A percentile compares a stretch with the other conserved stretches of the same genome.
phyloP scores from a whole-genome alignment of 2,888 invertebrate species.

The Aphidoletes aphidimyza region DNA sequence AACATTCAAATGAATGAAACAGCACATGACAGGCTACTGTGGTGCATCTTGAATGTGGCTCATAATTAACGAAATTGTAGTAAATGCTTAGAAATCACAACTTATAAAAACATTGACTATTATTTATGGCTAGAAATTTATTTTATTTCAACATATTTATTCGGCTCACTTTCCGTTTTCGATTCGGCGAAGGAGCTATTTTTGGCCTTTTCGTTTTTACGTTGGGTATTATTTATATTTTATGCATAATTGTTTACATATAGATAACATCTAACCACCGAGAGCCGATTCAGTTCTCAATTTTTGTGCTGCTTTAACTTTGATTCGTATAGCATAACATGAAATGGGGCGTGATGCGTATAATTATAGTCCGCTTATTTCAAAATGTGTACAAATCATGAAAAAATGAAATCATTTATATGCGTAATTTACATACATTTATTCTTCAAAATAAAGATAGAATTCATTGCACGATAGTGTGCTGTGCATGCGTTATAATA shows the following conservation, averaged over 20 bases:
- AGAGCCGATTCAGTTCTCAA: not conserved
- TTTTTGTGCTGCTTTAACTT: not conserved
- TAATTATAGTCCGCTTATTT: too few relatives aligned
- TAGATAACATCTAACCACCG: constrained; percentile 23
- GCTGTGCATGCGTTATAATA: too few relatives aligned
- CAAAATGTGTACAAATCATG: too few relatives aligned
- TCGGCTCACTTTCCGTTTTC: not conserved
- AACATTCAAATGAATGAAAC: constrained; percentile 21
- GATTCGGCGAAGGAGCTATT: not conserved
- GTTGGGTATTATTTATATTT: not conserved
- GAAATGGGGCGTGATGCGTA: too few relatives aligned
- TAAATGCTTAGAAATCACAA: not conserved
- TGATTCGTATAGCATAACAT: not conserved
- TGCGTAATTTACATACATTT: too few relatives aligned
- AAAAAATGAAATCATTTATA: too few relatives aligned
- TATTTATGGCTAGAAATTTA: constrained; percentile 2
- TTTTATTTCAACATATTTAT: constrained; percentile 37
- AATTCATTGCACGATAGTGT: too few relatives aligned
- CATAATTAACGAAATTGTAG: too few relatives aligned
- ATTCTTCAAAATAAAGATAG: too few relatives aligned
- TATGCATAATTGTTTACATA: constrained; percentile 34
- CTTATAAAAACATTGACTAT: constrained; percentile 12
- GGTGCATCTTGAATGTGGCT: too few relatives aligned
- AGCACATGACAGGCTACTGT: not conserved
- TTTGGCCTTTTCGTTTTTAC: not conserved